A percentile compares a stretch with the other conserved stretches of the same genome.
Evolutionary conservation across 92 coral and sea anemone genomes (phyloP).

Genomic region (Heteractis magnifica): DNA sequence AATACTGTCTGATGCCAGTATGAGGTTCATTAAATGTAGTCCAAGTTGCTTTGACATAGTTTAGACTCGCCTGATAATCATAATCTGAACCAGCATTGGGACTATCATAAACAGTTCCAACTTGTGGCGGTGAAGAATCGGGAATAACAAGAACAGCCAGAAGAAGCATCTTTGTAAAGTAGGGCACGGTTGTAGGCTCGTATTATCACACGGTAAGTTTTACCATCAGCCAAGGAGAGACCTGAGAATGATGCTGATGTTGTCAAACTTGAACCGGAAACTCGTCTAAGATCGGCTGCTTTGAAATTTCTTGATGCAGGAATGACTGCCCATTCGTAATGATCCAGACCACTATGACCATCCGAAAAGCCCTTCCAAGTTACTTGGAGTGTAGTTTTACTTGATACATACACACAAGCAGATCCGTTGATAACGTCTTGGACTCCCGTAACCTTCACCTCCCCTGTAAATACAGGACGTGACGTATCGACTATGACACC

Average conservation of each 20-base stretch:
- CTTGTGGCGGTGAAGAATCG: conserved; percentile 61
- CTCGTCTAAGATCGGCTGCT: no score
- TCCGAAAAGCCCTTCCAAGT: conserved; percentile 83
- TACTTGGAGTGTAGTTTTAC: conserved; percentile 53
- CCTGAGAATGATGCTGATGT: no score
- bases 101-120: no score
- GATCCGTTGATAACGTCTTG: conserved; percentile 53
- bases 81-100: no score
- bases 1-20: conserved; percentile 59
- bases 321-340: conserved; percentile 71
- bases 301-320: conserved; percentile 4
- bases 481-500: conserved; percentile 81
- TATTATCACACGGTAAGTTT: no score
- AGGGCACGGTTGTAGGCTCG: not conserved
- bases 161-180: conserved; percentile 3
- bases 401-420: conserved; percentile 62
- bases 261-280: no score
- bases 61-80: no score
- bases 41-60: conserved; percentile 35
- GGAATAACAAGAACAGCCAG: conserved; percentile 78
- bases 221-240: no score
- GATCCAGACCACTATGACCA: conserved; percentile 68
- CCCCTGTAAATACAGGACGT: conserved; percentile 85
- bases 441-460: conserved; percentile 60
- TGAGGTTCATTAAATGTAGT: conserved; percentile 34